A percentile compares a stretch with the other conserved stretches of the same genome.
Conservation (phyloP, 1,140 invertebrate species). For the Campoletis sonorensis region DNA sequence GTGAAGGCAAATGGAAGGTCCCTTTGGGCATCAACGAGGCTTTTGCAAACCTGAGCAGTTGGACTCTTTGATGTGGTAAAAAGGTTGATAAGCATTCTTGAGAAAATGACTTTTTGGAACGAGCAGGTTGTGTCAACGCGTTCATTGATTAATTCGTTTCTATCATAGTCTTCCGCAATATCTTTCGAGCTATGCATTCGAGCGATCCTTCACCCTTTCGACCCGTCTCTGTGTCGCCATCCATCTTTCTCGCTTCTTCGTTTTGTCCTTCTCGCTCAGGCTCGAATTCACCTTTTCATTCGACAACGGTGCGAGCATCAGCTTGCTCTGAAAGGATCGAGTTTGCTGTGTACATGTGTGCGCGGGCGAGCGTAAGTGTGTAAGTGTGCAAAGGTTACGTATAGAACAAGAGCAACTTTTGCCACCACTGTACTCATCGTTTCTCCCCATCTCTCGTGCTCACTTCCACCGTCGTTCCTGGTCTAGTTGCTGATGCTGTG, state of each 20-base stretch:
- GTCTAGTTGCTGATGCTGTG: slow-evolving; percentile 32
- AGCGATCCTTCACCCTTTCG: slow-evolving; percentile 4
- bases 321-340: slow-evolving; percentile 19
- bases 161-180: slow-evolving; percentile 10
- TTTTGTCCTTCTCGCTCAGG: background rate
- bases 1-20: background rate
- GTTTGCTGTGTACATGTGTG: background rate
- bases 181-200: slow-evolving; percentile 1
- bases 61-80: slow-evolving; percentile 8
- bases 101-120: slow-evolving; percentile 23
- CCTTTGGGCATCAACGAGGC: background rate
- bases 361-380: too few species aligned
- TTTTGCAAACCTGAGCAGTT: background rate
- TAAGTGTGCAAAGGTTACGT: background rate
- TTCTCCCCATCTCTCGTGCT: background rate
- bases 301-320: slow-evolving; percentile 18
- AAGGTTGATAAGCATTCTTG: slow-evolving; percentile 6
- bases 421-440: slow-evolving; percentile 3
- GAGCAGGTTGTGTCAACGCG: too few species aligned
- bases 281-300: slow-evolving; percentile 24
- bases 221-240: background rate
- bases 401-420: slow-evolving; percentile 12
- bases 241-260: slow-evolving; percentile 17
- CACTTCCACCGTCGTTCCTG: background rate
- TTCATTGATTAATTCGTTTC: slow-evolving; percentile 18